Conservation (phyloP, 2,888 invertebrate species). For the Clanis bilineata region DNA sequence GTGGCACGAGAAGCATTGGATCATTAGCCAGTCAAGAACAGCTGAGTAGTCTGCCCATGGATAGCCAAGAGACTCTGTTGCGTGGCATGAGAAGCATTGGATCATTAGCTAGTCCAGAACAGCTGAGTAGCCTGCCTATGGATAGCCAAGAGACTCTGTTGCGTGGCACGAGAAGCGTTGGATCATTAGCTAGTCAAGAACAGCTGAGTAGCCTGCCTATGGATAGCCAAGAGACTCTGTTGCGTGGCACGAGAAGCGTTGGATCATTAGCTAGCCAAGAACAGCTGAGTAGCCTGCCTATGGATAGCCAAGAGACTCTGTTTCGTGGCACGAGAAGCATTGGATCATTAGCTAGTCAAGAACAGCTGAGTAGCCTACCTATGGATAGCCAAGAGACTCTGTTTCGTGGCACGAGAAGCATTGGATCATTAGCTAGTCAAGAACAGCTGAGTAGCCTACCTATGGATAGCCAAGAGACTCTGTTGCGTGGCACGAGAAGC, state of each 20-base stretch:
- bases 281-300: background rate
- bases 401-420: background rate
- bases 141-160: background rate
- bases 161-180: background rate
- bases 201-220: background rate
- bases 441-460: slow-evolving; percentile 11
- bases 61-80: background rate
- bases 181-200: slow-evolving; percentile 13
- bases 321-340: background rate
- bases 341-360: background rate
- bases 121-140: background rate
- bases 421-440: slow-evolving; percentile 13
- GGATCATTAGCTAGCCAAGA: slow-evolving; percentile 13
- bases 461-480: background rate
- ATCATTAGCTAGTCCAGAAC: background rate
- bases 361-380: background rate
- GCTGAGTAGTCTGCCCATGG: slow-evolving; percentile 10
- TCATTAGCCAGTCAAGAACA: slow-evolving; percentile 15
- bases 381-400: background rate
- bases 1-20: background rate
- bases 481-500: background rate
- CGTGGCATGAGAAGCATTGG: background rate
- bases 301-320: slow-evolving; percentile 10
- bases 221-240: slow-evolving; percentile 13
- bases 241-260: background rate